Evolutionary conservation across 2,113 vertebrate species (phyloP).

Genomic region (Halichoeres trimaculatus): DNA sequence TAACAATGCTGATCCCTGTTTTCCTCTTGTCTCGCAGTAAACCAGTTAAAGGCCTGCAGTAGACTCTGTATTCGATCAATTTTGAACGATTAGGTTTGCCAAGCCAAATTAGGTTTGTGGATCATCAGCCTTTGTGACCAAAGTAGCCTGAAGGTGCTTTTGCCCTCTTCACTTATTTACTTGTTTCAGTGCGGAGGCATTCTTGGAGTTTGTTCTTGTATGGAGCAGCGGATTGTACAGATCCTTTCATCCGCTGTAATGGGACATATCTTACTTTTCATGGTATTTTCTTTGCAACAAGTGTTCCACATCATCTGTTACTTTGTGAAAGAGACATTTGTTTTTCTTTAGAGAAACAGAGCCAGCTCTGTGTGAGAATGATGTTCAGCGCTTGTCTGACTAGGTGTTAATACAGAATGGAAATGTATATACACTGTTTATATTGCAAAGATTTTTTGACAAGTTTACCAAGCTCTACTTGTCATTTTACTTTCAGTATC

Average conservation of each 20-base stretch:
- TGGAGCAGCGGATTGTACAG: slow-evolving; percentile 54
- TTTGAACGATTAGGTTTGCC: slow-evolving; percentile 77
- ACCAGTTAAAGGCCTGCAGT: slow-evolving; percentile 59
- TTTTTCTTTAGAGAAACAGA: slow-evolving; percentile 34
- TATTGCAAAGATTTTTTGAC: no score
- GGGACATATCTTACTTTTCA: slow-evolving; percentile 55
- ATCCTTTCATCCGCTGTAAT: slow-evolving; percentile 52
- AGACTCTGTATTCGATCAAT: slow-evolving; percentile 65
- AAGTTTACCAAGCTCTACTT: no score
- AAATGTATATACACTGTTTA: neutral
- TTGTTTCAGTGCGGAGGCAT: slow-evolving; percentile 40
- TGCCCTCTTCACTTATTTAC: slow-evolving; percentile 63
- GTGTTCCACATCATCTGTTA: slow-evolving; percentile 41
- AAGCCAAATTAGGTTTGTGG: slow-evolving; percentile 74
- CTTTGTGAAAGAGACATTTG: slow-evolving; percentile 58
- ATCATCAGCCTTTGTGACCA: slow-evolving; percentile 71
- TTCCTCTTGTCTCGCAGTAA: slow-evolving; percentile 58
- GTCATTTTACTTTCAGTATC: no score
- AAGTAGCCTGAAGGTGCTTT: slow-evolving; percentile 66
- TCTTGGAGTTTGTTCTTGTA: slow-evolving; percentile 43
- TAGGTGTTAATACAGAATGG: neutral
- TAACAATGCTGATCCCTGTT: slow-evolving; percentile 76
- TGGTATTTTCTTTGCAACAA: slow-evolving; percentile 41
- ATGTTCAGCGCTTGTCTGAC: slow-evolving; percentile 2
- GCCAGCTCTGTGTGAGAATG: slow-evolving; percentile 22